Base-by-base conservation (phyloP, 2,797 vertebrate species). In the Scleropages formosus region DNA sequence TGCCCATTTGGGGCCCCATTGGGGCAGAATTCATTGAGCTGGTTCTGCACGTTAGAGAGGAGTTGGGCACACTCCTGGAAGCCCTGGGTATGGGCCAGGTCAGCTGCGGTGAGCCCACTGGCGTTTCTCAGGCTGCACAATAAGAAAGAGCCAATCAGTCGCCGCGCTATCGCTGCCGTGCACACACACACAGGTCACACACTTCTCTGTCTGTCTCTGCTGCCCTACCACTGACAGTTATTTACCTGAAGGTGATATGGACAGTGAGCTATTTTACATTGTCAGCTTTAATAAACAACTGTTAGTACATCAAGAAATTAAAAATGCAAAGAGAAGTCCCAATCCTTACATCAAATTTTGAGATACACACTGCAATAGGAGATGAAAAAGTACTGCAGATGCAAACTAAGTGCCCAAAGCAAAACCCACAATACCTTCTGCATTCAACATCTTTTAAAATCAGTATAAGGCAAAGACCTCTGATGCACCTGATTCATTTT, bases 91-190 rank as follows among this genome's bases (percentile, higher is more conserved):
- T 89, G 91, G 77, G 97, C 97, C 91, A 99, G 94, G 88, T 99
- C 96, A 39, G 96, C 96, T 65, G 96, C 95, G 0, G 95, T 98
- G 93, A 97, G 94, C 83, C 95, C 96, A 78, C 92, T 95, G 88
- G 93, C 92, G 82, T 97, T 98, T 91, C 92, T 95, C 82, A 98
- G 94, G 89, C 96, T 98, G 92, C 77, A 87, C 81, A 83, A 90
- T 84, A 86, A 90, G 85, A 90, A 76, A 82, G 79, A 82, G 79
- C 87, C 92, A 91, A 93, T 99, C 94, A 98, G 88, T 86, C 71
- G 81, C 88, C 74, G 67, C 73, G 78, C 73, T 6, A 39, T 22
- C 75, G 7, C 71, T 65, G 44, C 39, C 26, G 18, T 61, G 74
- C 15, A 75, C 20, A 73, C 61, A 59, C 26, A 47, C 16, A 71